A percentile compares a stretch with the other conserved stretches of the same genome.
phyloP scores from a whole-genome alignment of 2,888 invertebrate species.

The Sphaerophoria taeniata region DNA sequence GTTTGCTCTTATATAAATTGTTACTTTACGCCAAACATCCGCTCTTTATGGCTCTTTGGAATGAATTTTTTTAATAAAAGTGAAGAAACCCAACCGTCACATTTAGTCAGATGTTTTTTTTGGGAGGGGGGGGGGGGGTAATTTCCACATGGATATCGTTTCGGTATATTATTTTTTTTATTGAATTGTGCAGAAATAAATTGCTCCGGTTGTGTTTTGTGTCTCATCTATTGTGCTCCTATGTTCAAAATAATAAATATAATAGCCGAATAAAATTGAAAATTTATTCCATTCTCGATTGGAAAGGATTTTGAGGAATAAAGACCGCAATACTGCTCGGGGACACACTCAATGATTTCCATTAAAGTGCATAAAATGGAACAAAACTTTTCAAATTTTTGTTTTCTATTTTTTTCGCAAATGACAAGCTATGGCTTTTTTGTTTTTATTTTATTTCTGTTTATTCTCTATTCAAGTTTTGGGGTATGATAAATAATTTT shows the following conservation, averaged over 20 bases:
- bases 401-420: slow-evolving; percentile 15
- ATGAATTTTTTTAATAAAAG: no score
- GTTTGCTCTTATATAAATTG: slow-evolving; percentile 9
- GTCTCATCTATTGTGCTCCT: slow-evolving; percentile 43
- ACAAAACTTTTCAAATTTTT: slow-evolving; percentile 40
- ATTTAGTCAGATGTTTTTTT: no score
- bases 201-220: slow-evolving; percentile 46
- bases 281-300: slow-evolving; percentile 59
- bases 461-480: slow-evolving; percentile 12
- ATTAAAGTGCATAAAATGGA: slow-evolving; percentile 44
- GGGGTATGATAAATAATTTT: no score
- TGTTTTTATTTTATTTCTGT: neutral
- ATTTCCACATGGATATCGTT: neutral
- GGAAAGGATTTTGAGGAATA: slow-evolving; percentile 40
- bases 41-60: slow-evolving; percentile 22
- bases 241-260: slow-evolving; percentile 62
- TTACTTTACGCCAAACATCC: no score
- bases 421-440: no score
- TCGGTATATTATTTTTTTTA: slow-evolving; percentile 67
- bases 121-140: no score
- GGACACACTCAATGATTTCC: slow-evolving; percentile 36
- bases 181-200: slow-evolving; percentile 62
- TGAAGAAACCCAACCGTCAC: no score
- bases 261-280: slow-evolving; percentile 56
- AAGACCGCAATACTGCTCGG: slow-evolving; percentile 41